phyloP scores from a whole-genome alignment of 2,113 vertebrate genomes.

The Tragulus kanchil region DNA sequence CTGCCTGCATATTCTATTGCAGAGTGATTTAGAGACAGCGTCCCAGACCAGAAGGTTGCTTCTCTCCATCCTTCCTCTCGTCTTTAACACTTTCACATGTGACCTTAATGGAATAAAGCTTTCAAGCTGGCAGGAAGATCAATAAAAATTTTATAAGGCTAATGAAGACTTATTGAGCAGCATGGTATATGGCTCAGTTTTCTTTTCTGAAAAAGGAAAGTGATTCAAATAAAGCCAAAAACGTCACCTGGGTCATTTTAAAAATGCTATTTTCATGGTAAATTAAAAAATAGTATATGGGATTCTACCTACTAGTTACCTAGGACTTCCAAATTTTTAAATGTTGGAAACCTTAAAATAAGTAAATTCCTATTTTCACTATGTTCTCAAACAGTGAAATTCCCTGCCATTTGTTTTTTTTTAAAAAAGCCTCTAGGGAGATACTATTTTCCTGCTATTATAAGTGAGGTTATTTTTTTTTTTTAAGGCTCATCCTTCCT shows the following conservation, averaged over 20 bases:
- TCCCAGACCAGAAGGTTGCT: neutral
- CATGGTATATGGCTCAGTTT: constrained; percentile 3
- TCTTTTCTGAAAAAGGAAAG: constrained; percentile 50
- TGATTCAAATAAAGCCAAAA: constrained; percentile 44
- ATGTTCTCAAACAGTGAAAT: constrained; percentile 10
- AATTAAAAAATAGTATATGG: neutral
- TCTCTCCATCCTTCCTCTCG: constrained; percentile 22
- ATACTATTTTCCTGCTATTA: constrained; percentile 32
- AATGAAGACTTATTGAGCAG: neutral
- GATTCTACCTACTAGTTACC: neutral
- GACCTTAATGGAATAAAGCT: constrained; percentile 61
- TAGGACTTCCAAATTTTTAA: constrained; percentile 29
- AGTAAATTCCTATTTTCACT: constrained; percentile 52
- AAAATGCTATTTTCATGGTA: constrained; percentile 2
- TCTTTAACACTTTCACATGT: neutral
- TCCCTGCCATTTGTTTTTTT: constrained; percentile 39
- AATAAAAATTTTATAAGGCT: constrained; percentile 39
- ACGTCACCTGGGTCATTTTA: constrained; percentile 26
- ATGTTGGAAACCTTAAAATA: constrained; percentile 27
- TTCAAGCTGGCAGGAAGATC: constrained; percentile 49
- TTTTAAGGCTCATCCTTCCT: neutral
- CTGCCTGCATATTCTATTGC: neutral
- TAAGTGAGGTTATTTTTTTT: neutral
- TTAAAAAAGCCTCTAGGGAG: neutral
- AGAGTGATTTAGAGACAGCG: neutral